Evolutionary conservation across 1,140 invertebrate species (phyloP).

Genomic region (Pseudomyrmex concolor): DNA sequence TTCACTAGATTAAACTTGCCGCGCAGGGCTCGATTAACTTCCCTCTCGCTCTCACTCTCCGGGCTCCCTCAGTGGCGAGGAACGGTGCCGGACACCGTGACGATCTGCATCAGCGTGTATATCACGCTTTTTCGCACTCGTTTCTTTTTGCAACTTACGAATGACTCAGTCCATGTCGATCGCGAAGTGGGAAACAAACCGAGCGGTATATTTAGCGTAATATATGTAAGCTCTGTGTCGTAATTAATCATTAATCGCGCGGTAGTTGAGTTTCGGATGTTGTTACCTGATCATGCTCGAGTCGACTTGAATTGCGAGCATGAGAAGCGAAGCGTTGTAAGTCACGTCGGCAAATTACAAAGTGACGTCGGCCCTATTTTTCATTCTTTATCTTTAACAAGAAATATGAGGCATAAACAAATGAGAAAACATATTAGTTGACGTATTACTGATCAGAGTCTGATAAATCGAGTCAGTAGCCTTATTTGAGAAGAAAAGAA

Average conservation of each 20-base stretch:
- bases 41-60: not conserved
- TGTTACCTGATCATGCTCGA: not conserved
- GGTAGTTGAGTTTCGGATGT: conserved; percentile 10
- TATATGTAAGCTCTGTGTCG: not conserved
- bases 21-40: conserved; percentile 2
- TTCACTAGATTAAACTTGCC: conserved; percentile 63
- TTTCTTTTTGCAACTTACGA: conserved; percentile 39
- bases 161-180: conserved; percentile 36
- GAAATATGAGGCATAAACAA: not conserved
- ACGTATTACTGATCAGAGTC: not conserved
- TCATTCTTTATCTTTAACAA: not conserved
- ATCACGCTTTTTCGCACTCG: conserved; percentile 38
- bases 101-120: conserved; percentile 45
- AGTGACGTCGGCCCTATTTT: not conserved
- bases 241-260: not conserved
- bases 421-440: not conserved
- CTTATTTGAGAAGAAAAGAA: not conserved
- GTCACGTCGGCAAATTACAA: not conserved
- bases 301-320: not conserved
- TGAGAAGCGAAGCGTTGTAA: not conserved
- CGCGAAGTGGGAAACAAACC: conserved; percentile 15
- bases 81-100: conserved; percentile 34
- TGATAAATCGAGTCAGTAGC: not conserved
- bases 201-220: not conserved
- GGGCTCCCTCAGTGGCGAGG: not conserved